These are phyloP conservation scores for Sympetrum striolatum DNA, from an alignment of 2,888 invertebrate genomes.

Conservation along the genomic window DNA sequence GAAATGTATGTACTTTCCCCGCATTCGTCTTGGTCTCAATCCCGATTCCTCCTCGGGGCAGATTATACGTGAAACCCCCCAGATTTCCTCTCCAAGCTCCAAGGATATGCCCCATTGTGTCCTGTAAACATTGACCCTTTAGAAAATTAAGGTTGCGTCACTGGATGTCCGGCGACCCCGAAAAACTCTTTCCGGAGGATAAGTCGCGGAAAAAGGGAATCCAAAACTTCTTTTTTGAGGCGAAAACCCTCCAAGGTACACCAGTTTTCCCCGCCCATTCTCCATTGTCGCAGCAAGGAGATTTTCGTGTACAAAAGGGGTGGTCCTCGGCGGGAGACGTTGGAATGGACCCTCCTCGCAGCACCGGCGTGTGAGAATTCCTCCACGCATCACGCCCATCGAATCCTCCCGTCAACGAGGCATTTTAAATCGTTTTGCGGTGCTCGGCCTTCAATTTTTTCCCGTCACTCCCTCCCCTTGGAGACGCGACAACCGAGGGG, in stretches of 20 bases:
- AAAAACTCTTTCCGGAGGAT: not conserved
- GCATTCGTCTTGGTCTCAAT: not conserved
- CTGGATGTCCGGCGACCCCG: not conserved
- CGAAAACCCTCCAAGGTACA: not conserved
- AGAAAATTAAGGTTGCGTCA: not conserved
- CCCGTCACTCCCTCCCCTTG: not conserved
- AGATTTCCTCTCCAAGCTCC: not conserved
- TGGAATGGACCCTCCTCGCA: not conserved
- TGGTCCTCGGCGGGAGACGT: not conserved
- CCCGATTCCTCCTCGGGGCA: not conserved
- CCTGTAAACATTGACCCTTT: not conserved
- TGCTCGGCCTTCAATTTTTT: not conserved
- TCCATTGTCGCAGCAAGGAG: not conserved
- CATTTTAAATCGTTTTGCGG: not conserved
- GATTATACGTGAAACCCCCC: not conserved
- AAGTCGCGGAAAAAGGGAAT: not conserved
- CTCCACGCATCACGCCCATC: not conserved
- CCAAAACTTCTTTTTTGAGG: not conserved
- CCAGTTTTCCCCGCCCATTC: not conserved
- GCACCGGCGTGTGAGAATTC: not conserved
- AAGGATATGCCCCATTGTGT: not conserved
- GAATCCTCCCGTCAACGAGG: not conserved
- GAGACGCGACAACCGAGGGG: not conserved
- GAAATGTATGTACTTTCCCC: not conserved
- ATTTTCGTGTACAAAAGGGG: not conserved